These are phyloP conservation scores for silkworm (Bombyx mori) DNA, from an alignment of 1,140 invertebrate genomes.

Conservation along the genomic window ASM3026992v2 NC_085116.1:10838001-10838500, in stretches of 20 bases:
- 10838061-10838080: no score
- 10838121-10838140: constrained; percentile 37
- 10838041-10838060: no score
- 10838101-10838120: constrained; percentile 22
- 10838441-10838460: constrained; percentile 2
- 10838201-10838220: constrained; percentile 32
- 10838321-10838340: constrained; percentile 28
- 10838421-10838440: constrained; percentile 26
- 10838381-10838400: constrained; percentile 28
- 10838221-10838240: constrained; percentile 26
- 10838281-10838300: constrained; percentile 35
- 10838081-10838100: no score
- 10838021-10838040: no score
- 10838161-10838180: constrained; percentile 50
- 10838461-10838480: not conserved
- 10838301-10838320: constrained; percentile 43
- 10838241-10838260: constrained; percentile 27
- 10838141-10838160: constrained; percentile 52
- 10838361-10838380: constrained; percentile 36
- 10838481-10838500: constrained; percentile 25
- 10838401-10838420: constrained; percentile 39
- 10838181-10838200: constrained; percentile 33
- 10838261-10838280: constrained; percentile 31
- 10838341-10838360: constrained; percentile 31
- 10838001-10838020: no score